phyloP scores from a whole-genome alignment of 1,140 invertebrate species.

The Neodiprion virginianus region DNA sequence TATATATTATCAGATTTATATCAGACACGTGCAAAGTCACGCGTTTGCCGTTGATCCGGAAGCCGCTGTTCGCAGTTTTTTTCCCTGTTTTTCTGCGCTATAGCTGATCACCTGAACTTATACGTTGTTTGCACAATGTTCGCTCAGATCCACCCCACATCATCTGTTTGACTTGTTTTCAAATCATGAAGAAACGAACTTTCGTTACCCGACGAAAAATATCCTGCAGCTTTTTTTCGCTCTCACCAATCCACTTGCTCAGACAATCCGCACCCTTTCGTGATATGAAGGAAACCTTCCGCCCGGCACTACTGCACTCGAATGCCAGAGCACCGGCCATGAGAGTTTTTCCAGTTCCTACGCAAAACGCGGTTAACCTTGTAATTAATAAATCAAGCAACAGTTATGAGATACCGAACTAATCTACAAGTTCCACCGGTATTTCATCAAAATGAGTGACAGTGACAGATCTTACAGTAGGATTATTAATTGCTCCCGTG shows the following conservation, averaged over 20 bases:
- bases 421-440: not conserved
- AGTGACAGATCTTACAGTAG: not conserved
- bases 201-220: constrained; percentile 46
- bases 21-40: too few species aligned
- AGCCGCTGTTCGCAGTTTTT: too few species aligned
- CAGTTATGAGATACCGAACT: not conserved
- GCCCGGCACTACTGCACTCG: constrained; percentile 44
- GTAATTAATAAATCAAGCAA: not conserved
- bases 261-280: constrained; percentile 51
- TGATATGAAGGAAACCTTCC: constrained; percentile 46
- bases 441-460: not conserved
- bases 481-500: not conserved
- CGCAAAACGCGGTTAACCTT: constrained; percentile 13
- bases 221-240: constrained; percentile 46
- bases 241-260: constrained; percentile 54
- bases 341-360: constrained; percentile 54
- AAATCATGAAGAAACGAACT: not conserved
- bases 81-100: too few species aligned
- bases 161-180: not conserved
- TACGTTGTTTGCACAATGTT: not conserved
- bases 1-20: too few species aligned
- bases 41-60: too few species aligned
- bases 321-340: constrained; percentile 48
- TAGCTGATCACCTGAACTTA: too few species aligned
- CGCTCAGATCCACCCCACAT: not conserved